Base-by-base conservation (phyloP, 1,140 invertebrate genomes). In the Belonocnema kinseyi region DNA sequence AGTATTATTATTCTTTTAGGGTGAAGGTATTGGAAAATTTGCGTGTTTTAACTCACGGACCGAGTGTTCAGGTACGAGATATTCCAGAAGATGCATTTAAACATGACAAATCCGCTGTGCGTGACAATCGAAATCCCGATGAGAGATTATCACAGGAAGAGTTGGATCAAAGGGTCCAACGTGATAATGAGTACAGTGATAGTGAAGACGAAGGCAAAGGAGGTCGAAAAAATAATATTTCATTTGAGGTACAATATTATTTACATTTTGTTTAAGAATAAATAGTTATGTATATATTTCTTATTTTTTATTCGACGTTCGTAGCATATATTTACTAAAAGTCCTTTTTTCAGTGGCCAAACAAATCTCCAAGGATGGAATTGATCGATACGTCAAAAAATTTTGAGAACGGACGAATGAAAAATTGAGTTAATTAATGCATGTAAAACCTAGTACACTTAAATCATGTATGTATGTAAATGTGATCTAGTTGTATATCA, bases 181-280 rank as follows among this genome's bases (percentile, higher is more conserved):
- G 97, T 76, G 98, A 99, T 84, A 99, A 99, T 86, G 98, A 99
- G 88, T 96, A 97, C 87, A 99, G 97, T 0, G 99, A 99, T 87
- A 98, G 97, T 58, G 98, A 99, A 92, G 98, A 99, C 89, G 98
- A 99, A 92, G 97, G 97, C 7, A 95, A 96, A 83, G 95, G 94
- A 73, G 95, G 94, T 0, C 91, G 97, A 26, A 93, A 97, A 80
- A 97, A 99, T 89, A 95, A 96, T 88, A 93, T 96, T 81, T 96
- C 94, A 10, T 96, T 94, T 86, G 95, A 95, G 90, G 93, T 93
- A 66, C 11, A 26, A 26, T 16, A 10, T n/a, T 26, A 26, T 54
- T n/a, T 17, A 0, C 0, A 33, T 46, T 46, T 46, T 11, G 40
- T 46, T 46, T 11, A 46, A 46, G 10, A 46, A 46, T 11, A 46